Percentiles rank a stretch among this genome's conserved stretches.
phyloP scores from a whole-genome alignment of 2,888 invertebrate genomes.

The Cheilosia impressa region DNA sequence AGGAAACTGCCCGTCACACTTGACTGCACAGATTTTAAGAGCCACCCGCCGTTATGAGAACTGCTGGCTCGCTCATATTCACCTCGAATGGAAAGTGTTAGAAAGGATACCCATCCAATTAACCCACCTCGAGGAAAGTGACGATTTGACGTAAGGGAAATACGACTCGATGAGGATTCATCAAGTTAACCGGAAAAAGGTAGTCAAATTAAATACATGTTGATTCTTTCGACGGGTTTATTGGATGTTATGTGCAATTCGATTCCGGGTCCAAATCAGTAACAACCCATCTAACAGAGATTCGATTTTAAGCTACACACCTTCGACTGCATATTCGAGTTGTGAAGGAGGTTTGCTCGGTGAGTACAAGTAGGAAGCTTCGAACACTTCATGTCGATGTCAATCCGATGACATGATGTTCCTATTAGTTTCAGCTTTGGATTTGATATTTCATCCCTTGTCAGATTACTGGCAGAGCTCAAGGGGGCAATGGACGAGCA shows the following conservation, averaged over 20 bases:
- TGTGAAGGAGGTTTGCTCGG: background rate
- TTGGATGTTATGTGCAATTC: slow-evolving; percentile 31
- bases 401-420: slow-evolving; percentile 28
- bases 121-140: background rate
- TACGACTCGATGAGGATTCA: background rate
- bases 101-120: background rate
- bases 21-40: slow-evolving; percentile 24
- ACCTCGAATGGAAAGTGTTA: background rate
- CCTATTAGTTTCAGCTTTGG: slow-evolving; percentile 13
- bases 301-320: background rate
- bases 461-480: background rate
- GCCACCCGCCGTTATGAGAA: background rate
- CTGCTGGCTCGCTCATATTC: background rate
- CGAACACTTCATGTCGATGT: slow-evolving; percentile 13
- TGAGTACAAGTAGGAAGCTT: background rate
- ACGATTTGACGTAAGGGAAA: background rate
- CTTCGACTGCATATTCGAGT: background rate
- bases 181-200: slow-evolving; percentile 3
- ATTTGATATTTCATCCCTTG: background rate
- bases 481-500: background rate
- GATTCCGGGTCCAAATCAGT: background rate
- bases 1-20: slow-evolving; percentile 2
- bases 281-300: slow-evolving; percentile 4
- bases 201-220: slow-evolving; percentile 39
- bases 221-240: slow-evolving; percentile 27